A percentile compares a stretch with the other conserved stretches of the same genome.
These are phyloP conservation scores for Epizoanthus illoricatus DNA, from an alignment of 92 coral and sea anemone genomes.

Conservation along the genomic window DNA sequence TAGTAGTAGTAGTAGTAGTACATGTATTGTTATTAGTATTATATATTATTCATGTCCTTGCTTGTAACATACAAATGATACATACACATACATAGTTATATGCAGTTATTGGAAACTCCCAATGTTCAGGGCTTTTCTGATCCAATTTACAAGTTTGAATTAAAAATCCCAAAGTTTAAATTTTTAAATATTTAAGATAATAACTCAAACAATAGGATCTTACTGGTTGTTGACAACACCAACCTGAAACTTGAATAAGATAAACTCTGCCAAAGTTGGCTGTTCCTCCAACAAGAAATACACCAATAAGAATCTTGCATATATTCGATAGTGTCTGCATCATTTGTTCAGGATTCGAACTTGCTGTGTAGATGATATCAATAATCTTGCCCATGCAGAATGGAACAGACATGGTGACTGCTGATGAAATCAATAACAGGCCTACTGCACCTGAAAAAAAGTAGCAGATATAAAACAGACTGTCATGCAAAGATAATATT, in stretches of 20 bases:
- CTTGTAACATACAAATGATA: background rate
- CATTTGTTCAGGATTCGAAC: conserved; percentile 73
- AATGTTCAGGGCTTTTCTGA: too few relatives aligned
- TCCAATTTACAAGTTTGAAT: too few relatives aligned
- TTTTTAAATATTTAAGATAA: too few relatives aligned
- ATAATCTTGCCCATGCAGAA: conserved; percentile 96
- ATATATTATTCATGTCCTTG: too few relatives aligned
- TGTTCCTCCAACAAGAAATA: conserved; percentile 82
- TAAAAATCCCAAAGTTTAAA: too few relatives aligned
- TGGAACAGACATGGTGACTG: conserved; percentile 96
- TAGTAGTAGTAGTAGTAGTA: too few relatives aligned
- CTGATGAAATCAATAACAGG: conserved; percentile 82
- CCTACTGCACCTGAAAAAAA: conserved; percentile 77
- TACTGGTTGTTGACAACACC: background rate
- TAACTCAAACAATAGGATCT: too few relatives aligned
- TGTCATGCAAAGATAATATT: too few relatives aligned
- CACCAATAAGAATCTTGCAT: conserved; percentile 78
- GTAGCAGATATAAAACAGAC: background rate
- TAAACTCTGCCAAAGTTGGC: conserved; percentile 95
- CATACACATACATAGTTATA: background rate
- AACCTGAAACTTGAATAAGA: conserved; percentile 84
- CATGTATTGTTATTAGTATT: too few relatives aligned
- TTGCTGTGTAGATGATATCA: conserved; percentile 84
- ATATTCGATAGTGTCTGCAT: conserved; percentile 71
- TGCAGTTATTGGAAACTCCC: too few relatives aligned